phyloP scores from a whole-genome alignment of 2,113 vertebrate species.

The Halichoeres trimaculatus region DNA sequence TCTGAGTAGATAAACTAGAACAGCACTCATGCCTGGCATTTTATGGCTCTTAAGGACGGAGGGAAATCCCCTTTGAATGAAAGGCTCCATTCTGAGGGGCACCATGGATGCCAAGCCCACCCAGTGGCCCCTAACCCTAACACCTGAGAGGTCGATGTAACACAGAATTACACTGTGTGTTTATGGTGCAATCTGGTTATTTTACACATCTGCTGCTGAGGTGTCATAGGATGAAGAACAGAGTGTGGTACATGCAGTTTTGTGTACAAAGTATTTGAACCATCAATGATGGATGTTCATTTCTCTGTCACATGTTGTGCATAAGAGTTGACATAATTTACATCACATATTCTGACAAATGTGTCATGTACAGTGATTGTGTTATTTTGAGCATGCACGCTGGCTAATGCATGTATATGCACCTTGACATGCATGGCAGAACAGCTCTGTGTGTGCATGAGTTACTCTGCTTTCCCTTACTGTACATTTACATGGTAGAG shows the following conservation, averaged over 20 bases:
- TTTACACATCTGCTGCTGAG: constrained; percentile 46
- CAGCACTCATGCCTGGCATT: constrained; percentile 21
- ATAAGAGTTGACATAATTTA: neutral
- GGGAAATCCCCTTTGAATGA: constrained; percentile 47
- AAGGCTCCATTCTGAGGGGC: constrained; percentile 52
- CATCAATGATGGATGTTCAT: constrained; percentile 8
- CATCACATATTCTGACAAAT: constrained; percentile 31
- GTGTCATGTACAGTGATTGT: neutral
- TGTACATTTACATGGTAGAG: neutral
- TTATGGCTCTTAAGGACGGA: constrained; percentile 16
- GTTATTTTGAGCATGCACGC: constrained; percentile 1
- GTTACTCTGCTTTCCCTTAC: neutral
- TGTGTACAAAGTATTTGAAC: neutral
- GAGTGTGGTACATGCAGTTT: constrained; percentile 20
- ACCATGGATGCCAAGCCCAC: constrained; percentile 47
- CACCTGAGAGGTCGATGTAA: constrained; percentile 65
- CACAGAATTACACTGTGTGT: constrained; percentile 60
- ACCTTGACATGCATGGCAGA: neutral
- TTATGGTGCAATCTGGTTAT: constrained; percentile 54
- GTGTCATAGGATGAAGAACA: constrained; percentile 67
- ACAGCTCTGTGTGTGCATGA: neutral
- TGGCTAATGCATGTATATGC: neutral
- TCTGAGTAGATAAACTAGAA: neutral
- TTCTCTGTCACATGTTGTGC: constrained; percentile 25
- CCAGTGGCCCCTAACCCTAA: constrained; percentile 66